Evolutionary conservation across 2,888 invertebrate species (phyloP).

Genomic region (Nephrotoma guestfalica): DNA sequence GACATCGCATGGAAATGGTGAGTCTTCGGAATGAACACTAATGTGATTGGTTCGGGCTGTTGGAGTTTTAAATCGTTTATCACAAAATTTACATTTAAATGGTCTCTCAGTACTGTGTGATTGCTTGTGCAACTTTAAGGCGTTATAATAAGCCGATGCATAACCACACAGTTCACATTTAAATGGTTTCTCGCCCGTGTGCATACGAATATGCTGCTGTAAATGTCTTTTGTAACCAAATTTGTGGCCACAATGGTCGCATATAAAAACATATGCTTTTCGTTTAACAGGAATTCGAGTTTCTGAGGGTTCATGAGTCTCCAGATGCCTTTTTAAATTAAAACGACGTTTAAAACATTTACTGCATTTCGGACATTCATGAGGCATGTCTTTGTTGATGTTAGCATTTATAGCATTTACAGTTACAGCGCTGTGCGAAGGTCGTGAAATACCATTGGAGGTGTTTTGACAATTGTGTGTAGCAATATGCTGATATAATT

Average conservation of each 20-base stretch:
- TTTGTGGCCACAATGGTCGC: background rate
- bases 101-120: background rate
- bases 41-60: background rate
- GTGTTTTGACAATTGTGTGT: background rate
- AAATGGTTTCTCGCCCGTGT: background rate
- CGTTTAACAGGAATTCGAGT: background rate
- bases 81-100: background rate
- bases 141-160: background rate
- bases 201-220: background rate
- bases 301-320: background rate
- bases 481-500: background rate
- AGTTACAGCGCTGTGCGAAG: background rate
- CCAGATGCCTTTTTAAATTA: background rate
- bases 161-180: background rate
- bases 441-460: too few species aligned
- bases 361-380: background rate
- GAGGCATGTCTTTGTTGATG: background rate
- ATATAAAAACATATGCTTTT: background rate
- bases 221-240: background rate
- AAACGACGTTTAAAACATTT: background rate
- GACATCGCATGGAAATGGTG: background rate
- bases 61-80: background rate
- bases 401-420: too few species aligned
- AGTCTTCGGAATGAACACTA: background rate
- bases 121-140: background rate